phyloP scores from a whole-genome alignment of 2,113 vertebrate species.

The Rhipidura dahli region DNA sequence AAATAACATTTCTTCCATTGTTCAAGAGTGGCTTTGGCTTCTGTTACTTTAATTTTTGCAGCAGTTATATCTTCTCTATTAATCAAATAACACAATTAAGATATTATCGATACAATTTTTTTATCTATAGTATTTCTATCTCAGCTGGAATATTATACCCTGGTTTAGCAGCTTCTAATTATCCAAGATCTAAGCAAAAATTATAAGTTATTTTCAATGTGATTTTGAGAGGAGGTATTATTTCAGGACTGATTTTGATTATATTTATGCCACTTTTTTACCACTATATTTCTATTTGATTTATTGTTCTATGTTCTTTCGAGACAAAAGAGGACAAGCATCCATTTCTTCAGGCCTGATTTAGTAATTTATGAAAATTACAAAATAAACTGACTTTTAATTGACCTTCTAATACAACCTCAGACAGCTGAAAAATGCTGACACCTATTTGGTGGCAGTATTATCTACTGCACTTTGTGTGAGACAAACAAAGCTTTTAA shows the following conservation, averaged over 20 bases:
- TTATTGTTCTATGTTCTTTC: neutral
- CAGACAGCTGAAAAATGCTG: neutral
- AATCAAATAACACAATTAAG: neutral
- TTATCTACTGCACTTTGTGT: fast-evolving
- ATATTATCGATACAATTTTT: neutral
- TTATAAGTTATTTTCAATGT: neutral
- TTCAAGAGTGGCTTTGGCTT: constrained; percentile 80
- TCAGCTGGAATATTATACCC: neutral
- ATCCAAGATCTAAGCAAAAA: neutral
- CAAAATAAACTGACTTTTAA: neutral
- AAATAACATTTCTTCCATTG: constrained; percentile 89
- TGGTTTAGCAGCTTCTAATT: neutral
- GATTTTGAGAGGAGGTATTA: neutral
- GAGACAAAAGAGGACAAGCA: neutral
- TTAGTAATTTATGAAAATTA: neutral
- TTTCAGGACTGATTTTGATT: neutral
- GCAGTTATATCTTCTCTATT: constrained; percentile 75
- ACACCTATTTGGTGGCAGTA: neutral
- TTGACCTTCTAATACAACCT: neutral
- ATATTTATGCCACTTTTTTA: neutral
- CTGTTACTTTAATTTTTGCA: constrained; percentile 77
- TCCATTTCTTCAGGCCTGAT: neutral
- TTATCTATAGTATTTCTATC: no score
- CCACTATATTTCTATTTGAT: neutral
- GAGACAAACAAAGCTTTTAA: neutral